Percentiles rank a stretch among this genome's conserved stretches.
Conservation (phyloP, 2,888 invertebrate species). For the Agrotis exclamationis region DNA sequence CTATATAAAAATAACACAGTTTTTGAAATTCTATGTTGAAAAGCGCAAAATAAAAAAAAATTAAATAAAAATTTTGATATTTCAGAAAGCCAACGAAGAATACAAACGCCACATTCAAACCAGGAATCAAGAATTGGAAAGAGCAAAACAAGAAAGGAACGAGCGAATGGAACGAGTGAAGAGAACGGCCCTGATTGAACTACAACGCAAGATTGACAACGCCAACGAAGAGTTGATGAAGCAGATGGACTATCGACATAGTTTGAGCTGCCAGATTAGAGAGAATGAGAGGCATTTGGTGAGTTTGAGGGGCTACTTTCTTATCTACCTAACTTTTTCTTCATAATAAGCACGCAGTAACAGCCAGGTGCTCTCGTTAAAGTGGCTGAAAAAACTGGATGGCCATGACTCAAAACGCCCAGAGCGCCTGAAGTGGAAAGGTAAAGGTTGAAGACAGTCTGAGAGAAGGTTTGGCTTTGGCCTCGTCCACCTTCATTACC, state of each 20-base stretch:
- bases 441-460: too few species aligned
- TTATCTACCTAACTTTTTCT: neutral
- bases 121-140: slow-evolving; percentile 71
- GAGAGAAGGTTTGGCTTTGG: too few species aligned
- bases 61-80: neutral
- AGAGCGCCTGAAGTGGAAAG: too few species aligned
- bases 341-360: too few species aligned
- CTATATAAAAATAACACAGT: too few species aligned
- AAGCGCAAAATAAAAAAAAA: too few species aligned
- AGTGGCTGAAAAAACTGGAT: too few species aligned
- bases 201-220: slow-evolving; percentile 74
- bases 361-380: too few species aligned
- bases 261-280: slow-evolving; percentile 77
- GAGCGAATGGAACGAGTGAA: slow-evolving; percentile 80
- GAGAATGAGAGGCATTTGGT: slow-evolving; percentile 81
- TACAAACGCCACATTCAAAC: slow-evolving; percentile 79
- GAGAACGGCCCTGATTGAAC: slow-evolving; percentile 75
- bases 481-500: too few species aligned
- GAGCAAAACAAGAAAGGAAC: slow-evolving; percentile 71
- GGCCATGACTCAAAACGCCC: too few species aligned
- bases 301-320: slow-evolving; percentile 34
- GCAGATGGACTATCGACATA: slow-evolving; percentile 82
- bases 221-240: slow-evolving; percentile 79
- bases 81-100: slow-evolving; percentile 80
- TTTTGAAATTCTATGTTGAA: too few species aligned